Conservation (phyloP, 2,113 vertebrate species). For the Calypte anna region DNA sequence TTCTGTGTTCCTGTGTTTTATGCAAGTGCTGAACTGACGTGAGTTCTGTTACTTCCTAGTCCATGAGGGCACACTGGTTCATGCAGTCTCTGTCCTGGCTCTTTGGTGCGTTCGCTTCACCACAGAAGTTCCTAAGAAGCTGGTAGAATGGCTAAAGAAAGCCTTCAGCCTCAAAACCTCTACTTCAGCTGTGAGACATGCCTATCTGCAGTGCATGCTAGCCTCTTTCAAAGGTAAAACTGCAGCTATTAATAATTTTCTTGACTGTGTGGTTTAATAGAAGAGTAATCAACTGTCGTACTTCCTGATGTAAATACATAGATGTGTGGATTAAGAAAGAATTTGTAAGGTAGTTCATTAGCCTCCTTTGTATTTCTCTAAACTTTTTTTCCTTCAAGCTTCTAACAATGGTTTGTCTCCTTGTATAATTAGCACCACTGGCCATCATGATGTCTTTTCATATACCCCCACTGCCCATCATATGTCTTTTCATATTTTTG, state of each 20-base stretch:
- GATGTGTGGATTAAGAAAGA: background rate
- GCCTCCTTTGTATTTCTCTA: background rate
- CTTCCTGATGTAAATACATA: background rate
- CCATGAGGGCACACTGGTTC: conserved; percentile 92
- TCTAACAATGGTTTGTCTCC: background rate
- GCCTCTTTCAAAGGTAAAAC: conserved; percentile 90
- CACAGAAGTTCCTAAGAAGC: conserved; percentile 84
- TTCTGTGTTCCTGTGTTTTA: background rate
- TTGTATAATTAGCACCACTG: background rate
- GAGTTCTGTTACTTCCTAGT: conserved; percentile 75
- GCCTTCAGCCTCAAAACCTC: conserved; percentile 94
- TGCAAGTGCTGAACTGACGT: background rate
- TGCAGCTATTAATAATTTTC: background rate
- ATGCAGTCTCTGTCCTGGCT: conserved; percentile 89
- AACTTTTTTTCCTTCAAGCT: background rate
- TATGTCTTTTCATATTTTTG: background rate
- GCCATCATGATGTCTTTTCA: background rate
- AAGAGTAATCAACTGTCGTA: background rate
- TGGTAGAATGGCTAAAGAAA: conserved; percentile 94
- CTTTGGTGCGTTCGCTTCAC: conserved; percentile 91
- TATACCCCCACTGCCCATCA: background rate
- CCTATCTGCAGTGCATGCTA: conserved; percentile 93
- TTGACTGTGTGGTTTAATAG: background rate
- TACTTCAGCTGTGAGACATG: conserved; percentile 90
- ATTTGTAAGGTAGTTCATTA: background rate